Conservation (phyloP, 2,888 invertebrate species). For the Conistra vaccinii region DNA sequence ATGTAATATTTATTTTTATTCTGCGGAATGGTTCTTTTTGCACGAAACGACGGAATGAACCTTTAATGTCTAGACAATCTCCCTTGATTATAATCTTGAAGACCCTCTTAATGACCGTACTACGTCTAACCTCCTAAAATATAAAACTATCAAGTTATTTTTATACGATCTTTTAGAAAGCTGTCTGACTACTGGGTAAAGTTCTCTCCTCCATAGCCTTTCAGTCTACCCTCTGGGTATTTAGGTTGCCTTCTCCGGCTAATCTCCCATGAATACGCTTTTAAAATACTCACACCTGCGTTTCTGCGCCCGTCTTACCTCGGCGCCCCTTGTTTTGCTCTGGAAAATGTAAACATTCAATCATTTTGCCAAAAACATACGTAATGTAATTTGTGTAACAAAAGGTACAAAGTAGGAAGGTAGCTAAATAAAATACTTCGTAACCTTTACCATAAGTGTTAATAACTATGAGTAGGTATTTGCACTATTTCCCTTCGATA, state of each 20-base stretch:
- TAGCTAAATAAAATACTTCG: not conserved
- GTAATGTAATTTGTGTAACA: not conserved
- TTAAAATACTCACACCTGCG: no score
- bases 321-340: not conserved
- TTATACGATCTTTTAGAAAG: not conserved
- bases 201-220: no score
- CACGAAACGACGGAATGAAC: no score
- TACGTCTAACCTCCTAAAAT: not conserved
- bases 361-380: no score
- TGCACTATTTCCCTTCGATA: not conserved
- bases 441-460: not conserved
- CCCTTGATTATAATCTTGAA: not conserved
- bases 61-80: slow-evolving; percentile 6
- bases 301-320: not conserved
- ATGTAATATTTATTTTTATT: no score
- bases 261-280: no score
- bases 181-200: no score
- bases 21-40: no score
- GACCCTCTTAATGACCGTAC: not conserved
- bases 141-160: not conserved
- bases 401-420: no score
- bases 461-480: no score
- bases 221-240: no score
- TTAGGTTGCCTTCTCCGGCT: no score
- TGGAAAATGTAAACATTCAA: not conserved